Evolutionary conservation across 2,113 vertebrate genomes (phyloP).

Genomic region (Actenoides lindsayi): DNA sequence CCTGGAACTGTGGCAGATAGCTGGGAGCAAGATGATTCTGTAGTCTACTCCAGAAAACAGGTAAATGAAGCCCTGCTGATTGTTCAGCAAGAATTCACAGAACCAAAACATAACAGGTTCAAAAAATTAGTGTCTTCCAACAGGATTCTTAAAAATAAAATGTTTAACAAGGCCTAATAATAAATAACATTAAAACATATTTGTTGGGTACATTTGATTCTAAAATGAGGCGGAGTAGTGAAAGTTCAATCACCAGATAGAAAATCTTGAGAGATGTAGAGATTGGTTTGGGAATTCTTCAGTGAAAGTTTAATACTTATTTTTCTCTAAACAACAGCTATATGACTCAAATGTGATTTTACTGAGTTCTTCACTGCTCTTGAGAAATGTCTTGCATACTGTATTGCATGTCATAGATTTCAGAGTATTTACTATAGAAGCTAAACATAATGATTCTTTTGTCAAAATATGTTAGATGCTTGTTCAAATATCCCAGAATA

Average conservation of each 20-base stretch:
- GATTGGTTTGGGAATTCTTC: not conserved
- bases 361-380: not conserved
- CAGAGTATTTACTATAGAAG: not conserved
- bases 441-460: not conserved
- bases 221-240: not conserved
- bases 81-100: not conserved
- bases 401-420: not conserved
- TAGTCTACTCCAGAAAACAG: not conserved
- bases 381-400: not conserved
- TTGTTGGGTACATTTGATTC: not conserved
- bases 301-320: not conserved
- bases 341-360: not conserved
- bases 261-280: rapidly evolving
- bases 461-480: not conserved
- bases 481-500: not conserved
- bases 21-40: not conserved
- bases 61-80: not conserved
- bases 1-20: not conserved
- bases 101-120: not conserved
- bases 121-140: not conserved
- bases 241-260: not conserved
- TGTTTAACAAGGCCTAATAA: not conserved
- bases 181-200: not conserved
- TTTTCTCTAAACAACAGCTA: not conserved
- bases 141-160: not conserved